Percentiles rank a stretch among this genome's conserved stretches.
phyloP scores from a whole-genome alignment of 2,113 vertebrate genomes.

The Tautogolabrus adspersus region DNA sequence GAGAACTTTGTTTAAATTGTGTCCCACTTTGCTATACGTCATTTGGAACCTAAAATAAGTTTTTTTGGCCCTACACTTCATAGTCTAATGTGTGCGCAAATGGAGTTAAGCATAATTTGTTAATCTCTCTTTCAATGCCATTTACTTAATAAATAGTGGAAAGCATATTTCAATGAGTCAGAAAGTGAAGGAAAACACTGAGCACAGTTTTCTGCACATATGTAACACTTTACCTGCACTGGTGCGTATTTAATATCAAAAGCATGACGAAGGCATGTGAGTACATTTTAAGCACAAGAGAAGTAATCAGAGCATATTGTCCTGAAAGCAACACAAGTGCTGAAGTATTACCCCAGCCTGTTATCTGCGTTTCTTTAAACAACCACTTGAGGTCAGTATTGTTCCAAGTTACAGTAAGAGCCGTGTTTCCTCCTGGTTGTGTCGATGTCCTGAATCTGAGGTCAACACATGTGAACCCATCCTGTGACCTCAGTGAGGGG shows the following conservation, averaged over 20 bases:
- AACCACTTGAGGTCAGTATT: constrained; percentile 75
- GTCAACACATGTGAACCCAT: constrained; percentile 39
- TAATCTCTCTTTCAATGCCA: constrained; percentile 35
- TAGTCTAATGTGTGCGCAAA: neutral
- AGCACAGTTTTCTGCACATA: neutral
- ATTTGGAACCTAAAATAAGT: no score
- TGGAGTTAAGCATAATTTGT: constrained; percentile 14
- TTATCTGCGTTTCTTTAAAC: neutral
- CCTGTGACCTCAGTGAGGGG: constrained; percentile 48
- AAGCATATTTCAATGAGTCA: neutral
- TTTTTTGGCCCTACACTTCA: neutral
- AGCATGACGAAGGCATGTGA: neutral
- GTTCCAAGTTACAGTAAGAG: constrained; percentile 29
- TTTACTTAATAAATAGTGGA: constrained; percentile 45
- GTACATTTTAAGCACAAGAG: neutral
- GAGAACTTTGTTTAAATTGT: no score
- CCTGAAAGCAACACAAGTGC: neutral
- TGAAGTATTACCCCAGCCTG: neutral
- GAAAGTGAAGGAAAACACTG: constrained; percentile 27
- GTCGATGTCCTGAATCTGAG: constrained; percentile 56
- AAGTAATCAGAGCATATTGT: constrained; percentile 2
- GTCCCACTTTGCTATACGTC: no score
- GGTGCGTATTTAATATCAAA: neutral
- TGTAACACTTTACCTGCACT: neutral
- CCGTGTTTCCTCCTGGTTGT: fast-evolving